phyloP scores from a whole-genome alignment of 2,888 invertebrate species.

The Lasioglossum villosulum region DNA sequence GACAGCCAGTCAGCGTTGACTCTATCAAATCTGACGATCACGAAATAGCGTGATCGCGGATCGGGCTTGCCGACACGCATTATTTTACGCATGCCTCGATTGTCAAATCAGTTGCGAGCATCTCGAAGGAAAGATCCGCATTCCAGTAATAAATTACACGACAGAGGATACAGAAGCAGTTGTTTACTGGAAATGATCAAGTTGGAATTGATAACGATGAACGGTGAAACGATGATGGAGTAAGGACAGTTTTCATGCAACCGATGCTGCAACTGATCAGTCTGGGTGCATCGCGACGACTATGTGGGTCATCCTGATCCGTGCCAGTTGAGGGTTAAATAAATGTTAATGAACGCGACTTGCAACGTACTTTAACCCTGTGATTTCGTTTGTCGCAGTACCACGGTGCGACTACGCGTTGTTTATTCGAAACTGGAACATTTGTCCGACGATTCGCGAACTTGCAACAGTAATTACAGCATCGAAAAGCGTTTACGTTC shows the following conservation, averaged over 20 bases:
- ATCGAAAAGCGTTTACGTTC: not conserved
- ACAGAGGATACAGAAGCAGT: not conserved
- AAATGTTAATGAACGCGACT: slow-evolving; percentile 14
- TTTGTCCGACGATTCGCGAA: not conserved
- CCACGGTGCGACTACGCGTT: not conserved
- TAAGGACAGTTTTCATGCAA: not conserved
- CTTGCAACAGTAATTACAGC: not conserved
- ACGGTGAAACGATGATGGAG: not conserved
- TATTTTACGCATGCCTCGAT: slow-evolving; percentile 47
- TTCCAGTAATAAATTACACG: not conserved
- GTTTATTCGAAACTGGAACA: not conserved
- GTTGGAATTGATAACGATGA: not conserved
- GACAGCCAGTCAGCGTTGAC: slow-evolving; percentile 13
- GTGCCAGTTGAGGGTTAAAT: slow-evolving; percentile 17
- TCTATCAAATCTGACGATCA: slow-evolving; percentile 24
- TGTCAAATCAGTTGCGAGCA: not conserved
- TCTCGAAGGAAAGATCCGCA: not conserved
- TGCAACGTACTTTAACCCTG: slow-evolving; percentile 17
- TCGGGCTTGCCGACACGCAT: not conserved
- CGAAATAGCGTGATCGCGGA: slow-evolving; percentile 37
- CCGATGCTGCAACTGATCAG: slow-evolving; percentile 8
- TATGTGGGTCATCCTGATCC: slow-evolving; percentile 21
- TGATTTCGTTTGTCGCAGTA: slow-evolving; percentile 5
- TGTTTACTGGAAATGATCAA: not conserved
- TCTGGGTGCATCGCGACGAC: not conserved